Conservation (phyloP, 2,797 vertebrate species). For the Uromys caudimaculatus region DNA sequence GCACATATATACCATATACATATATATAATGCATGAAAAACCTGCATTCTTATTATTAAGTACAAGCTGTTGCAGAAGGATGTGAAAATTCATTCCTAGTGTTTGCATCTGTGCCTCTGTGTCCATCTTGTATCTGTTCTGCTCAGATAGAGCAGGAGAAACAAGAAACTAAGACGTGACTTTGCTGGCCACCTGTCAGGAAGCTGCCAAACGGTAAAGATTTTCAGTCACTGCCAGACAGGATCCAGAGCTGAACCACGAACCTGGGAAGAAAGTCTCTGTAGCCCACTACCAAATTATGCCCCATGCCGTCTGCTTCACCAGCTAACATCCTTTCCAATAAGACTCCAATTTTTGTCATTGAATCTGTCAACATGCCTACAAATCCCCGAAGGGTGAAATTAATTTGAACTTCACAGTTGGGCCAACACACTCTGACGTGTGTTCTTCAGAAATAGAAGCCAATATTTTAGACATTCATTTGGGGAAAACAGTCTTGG, state of each 20-base stretch:
- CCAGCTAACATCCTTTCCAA: slow-evolving; percentile 71
- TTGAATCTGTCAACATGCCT: slow-evolving; percentile 72
- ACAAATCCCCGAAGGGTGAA: slow-evolving; percentile 86
- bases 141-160: not conserved
- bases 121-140: rapidly evolving
- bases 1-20: not conserved
- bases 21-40: too few relatives aligned
- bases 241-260: slow-evolving; percentile 74
- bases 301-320: slow-evolving; percentile 67
- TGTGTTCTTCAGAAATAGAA: slow-evolving; percentile 80
- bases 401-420: slow-evolving; percentile 86
- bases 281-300: slow-evolving; percentile 68
- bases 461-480: slow-evolving; percentile 61
- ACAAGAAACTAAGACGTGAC: not conserved
- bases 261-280: slow-evolving; percentile 71
- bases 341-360: slow-evolving; percentile 62
- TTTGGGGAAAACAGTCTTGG: slow-evolving; percentile 72
- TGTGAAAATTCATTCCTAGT: not conserved
- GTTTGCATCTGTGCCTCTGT: not conserved
- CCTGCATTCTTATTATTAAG: not conserved
- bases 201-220: slow-evolving; percentile 15
- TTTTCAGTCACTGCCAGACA: slow-evolving; percentile 77
- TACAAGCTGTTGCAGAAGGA: slow-evolving; percentile 25
- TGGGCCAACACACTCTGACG: slow-evolving; percentile 84
- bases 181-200: not conserved